Conservation (phyloP, 2,797 vertebrate genomes). For the Dryobates pubescens region DNA sequence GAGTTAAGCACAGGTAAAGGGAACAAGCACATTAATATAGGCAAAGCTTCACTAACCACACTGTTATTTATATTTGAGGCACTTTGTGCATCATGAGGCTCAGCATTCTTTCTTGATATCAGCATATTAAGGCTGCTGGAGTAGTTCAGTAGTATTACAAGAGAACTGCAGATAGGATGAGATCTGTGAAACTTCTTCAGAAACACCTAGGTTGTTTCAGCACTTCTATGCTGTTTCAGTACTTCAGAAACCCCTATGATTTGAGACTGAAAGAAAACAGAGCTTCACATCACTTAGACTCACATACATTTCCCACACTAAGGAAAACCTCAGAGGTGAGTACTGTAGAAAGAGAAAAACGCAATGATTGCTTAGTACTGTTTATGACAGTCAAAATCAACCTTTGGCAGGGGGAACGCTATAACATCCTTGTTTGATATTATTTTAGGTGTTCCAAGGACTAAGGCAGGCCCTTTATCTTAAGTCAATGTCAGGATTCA, state of each 20-base stretch:
- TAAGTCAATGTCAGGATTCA: background rate
- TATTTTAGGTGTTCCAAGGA: background rate
- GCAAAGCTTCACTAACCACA: slow-evolving; percentile 41
- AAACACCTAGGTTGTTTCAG: background rate
- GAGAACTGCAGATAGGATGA: background rate
- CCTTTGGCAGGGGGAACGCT: background rate
- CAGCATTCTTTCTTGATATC: slow-evolving; percentile 21
- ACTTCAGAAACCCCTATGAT: background rate
- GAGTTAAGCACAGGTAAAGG: background rate
- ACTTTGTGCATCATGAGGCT: slow-evolving; percentile 6
- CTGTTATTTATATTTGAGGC: slow-evolving; percentile 28
- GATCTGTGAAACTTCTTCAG: background rate
- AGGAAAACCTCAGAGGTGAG: background rate
- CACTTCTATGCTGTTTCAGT: background rate
- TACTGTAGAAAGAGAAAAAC: background rate
- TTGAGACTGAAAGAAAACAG: background rate
- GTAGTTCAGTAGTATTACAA: background rate
- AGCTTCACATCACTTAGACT: background rate
- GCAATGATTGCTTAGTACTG: background rate
- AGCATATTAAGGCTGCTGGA: background rate
- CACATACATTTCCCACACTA: background rate
- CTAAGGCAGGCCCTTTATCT: background rate
- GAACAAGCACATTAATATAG: slow-evolving; percentile 31
- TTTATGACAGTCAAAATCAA: background rate
- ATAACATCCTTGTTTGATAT: background rate